Evolutionary conservation across 2,888 invertebrate species (phyloP), one percentile per base, ranked within the genome.

Genomic region (Polydrusus tereticollis): DNA sequence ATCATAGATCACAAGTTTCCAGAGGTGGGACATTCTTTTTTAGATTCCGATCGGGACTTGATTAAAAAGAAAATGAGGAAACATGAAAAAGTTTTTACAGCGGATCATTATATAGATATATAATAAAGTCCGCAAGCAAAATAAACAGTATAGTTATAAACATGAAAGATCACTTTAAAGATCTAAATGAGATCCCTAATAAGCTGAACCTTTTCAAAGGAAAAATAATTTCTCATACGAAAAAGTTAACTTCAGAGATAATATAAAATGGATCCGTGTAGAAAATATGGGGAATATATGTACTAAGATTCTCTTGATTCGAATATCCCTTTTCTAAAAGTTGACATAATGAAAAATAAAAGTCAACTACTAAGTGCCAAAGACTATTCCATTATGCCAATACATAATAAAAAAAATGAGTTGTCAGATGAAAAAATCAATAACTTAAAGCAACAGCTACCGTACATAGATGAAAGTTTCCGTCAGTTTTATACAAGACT

Each of bases 1-100:
- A 33, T 33, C 1, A 33, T 33, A 2, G 33, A 33, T 6, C 33
- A 33, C 6, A 33, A 33, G 33, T 33, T 33, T 33, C 33, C 33
- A 5, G 33, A 33, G 10, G 33, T 33, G 1, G 33, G 33, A 7
- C 33, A 82, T 75, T 77, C 78, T 4, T 82, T 79, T 75, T 68
- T 82, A 47, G 82, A 82, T 73, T 81, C 80, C 12, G 82, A 82
- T 68, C 1, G 55, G 21, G 80, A 83, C 77, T 82, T 82, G 23
- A 81, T 81, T 33, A 79, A 82, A 77, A 82, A 82, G 66, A 72
- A 77, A 43, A 59, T 81, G 23, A 60, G 80, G 20, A 79, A 77
- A 68, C 75, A 82, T 76, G 79, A 78, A 55, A 78, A 78, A 64
- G 68, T 81, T 23, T 79, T 77, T 76, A 62, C 72, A 20, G 77